Evolutionary conservation across 2,113 vertebrate species (phyloP).

Genomic region (Atractosteus spatula): DNA sequence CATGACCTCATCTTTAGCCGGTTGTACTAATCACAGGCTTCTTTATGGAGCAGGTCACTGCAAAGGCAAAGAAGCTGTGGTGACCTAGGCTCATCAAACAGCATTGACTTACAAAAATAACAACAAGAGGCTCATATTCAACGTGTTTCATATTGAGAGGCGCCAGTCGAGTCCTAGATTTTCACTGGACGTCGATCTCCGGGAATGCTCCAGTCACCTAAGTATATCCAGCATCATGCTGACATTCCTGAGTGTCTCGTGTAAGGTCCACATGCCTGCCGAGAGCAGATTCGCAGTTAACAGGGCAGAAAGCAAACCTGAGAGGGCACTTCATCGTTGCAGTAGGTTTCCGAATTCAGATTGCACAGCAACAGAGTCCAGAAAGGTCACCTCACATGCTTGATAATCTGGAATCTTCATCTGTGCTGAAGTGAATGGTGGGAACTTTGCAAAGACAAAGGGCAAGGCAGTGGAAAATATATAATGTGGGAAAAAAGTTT

Average conservation of each 20-base stretch:
- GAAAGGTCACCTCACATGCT: constrained; percentile 29
- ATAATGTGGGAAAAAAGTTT: too few relatives aligned
- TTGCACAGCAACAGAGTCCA: constrained; percentile 23
- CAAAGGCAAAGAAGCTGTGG: not conserved
- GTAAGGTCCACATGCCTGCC: not conserved
- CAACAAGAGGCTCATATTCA: not conserved
- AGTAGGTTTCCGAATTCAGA: constrained; percentile 6
- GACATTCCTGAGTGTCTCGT: not conserved
- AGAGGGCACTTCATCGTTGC: constrained; percentile 31
- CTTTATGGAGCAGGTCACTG: not conserved
- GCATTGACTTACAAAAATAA: constrained; percentile 3
- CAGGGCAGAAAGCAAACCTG: not conserved
- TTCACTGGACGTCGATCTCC: not conserved
- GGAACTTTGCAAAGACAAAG: not conserved
- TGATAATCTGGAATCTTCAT: constrained; percentile 33
- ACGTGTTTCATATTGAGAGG: not conserved
- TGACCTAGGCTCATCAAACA: not conserved
- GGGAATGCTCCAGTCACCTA: not conserved
- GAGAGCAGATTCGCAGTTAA: not conserved
- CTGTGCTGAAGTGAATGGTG: constrained; percentile 1
- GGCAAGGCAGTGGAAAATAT: too few relatives aligned
- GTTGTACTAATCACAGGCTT: not conserved
- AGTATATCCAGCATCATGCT: not conserved
- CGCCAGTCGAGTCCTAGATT: not conserved
- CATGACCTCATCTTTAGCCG: constrained; percentile 61